phyloP scores from a whole-genome alignment of 2,797 vertebrate species.

The Artibeus jamaicensis region DNA sequence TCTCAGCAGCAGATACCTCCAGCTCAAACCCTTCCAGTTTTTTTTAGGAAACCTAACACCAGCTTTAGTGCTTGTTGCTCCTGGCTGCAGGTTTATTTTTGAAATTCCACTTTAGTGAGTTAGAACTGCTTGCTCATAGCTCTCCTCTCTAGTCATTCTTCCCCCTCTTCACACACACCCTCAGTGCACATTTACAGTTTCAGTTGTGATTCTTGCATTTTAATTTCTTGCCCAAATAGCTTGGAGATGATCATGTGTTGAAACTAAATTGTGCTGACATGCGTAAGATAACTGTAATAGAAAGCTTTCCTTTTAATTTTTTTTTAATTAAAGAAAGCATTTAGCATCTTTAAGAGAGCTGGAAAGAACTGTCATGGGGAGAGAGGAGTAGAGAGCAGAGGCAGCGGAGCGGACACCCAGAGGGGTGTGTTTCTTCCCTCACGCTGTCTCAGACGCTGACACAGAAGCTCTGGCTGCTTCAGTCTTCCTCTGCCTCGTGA shows the following conservation, averaged over 20 bases:
- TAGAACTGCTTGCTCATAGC: neutral
- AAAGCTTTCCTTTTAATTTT: conserved; percentile 26
- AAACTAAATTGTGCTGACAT: conserved; percentile 32
- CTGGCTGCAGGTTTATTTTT: conserved; percentile 62
- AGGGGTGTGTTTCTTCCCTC: neutral
- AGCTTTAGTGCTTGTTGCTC: conserved; percentile 6
- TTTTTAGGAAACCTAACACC: conserved; percentile 48
- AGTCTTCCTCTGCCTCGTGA: neutral
- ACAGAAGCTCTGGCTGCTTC: neutral
- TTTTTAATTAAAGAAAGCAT: neutral
- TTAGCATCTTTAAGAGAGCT: conserved; percentile 14
- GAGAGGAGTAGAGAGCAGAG: neutral
- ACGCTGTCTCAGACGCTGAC: neutral
- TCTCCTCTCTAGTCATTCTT: neutral
- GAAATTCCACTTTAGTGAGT: conserved; percentile 34
- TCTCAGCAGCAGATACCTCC: neutral
- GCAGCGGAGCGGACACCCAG: neutral
- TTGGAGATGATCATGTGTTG: conserved; percentile 54
- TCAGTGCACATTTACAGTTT: conserved; percentile 49
- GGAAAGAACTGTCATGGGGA: neutral
- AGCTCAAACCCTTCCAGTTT: neutral
- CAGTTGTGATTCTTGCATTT: conserved; percentile 50
- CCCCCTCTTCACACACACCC: conserved; percentile 24
- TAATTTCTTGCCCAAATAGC: conserved; percentile 63
- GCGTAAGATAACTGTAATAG: neutral